Evolutionary conservation across 2,113 vertebrate species (phyloP).

Genomic region (Callospermophilus lateralis): DNA sequence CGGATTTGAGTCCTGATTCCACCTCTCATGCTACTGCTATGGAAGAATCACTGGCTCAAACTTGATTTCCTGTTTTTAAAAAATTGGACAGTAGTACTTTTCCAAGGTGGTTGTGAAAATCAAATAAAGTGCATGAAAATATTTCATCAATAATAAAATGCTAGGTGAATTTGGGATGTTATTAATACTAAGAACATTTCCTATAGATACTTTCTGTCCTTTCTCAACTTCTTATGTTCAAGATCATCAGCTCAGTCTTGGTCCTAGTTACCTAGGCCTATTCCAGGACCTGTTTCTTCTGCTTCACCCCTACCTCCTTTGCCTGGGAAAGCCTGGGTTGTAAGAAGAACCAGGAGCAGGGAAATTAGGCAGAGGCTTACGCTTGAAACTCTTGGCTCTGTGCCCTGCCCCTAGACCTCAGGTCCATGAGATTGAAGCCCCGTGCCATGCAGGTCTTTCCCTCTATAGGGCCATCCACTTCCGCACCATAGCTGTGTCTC

Average conservation of each 20-base stretch:
- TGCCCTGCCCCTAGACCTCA: background rate
- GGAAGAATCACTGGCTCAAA: background rate
- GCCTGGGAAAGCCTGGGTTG: background rate
- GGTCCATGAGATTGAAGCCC: background rate
- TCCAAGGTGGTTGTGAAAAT: background rate
- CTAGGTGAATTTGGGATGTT: background rate
- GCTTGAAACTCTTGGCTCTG: background rate
- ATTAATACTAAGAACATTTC: background rate
- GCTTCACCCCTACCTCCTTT: background rate
- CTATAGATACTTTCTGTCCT: background rate
- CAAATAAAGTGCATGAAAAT: background rate
- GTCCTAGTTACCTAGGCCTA: background rate
- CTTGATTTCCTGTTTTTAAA: background rate
- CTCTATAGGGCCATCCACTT: background rate
- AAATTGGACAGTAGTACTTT: background rate
- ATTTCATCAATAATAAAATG: background rate
- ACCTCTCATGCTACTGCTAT: background rate
- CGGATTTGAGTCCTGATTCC: background rate
- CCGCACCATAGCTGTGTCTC: background rate
- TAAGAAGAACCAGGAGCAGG: background rate
- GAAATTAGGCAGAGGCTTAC: background rate
- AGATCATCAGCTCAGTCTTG: background rate
- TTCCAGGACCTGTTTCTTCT: background rate
- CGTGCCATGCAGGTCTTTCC: background rate
- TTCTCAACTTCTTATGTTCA: background rate